These are phyloP conservation scores for Lordiphosa mommai DNA, from an alignment of 1,140 invertebrate genomes.

Conservation along the genomic window DNA sequence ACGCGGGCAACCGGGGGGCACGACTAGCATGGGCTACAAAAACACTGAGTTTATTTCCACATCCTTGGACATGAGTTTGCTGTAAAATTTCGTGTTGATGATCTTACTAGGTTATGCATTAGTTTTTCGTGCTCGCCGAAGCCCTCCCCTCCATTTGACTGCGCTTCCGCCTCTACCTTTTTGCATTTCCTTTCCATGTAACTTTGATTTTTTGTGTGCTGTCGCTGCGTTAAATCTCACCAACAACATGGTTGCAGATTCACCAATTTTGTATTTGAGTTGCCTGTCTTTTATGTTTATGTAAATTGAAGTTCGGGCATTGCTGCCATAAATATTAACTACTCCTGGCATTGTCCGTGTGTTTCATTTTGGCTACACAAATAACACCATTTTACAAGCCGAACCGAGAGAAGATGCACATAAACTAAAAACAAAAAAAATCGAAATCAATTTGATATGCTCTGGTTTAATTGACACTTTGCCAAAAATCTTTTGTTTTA, in stretches of 20 bases:
- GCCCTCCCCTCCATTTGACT: conserved; percentile 1
- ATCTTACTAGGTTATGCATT: conserved; percentile 79
- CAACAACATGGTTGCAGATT: conserved; percentile 45
- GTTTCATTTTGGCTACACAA: conserved; percentile 23
- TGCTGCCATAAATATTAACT: conserved; percentile 70
- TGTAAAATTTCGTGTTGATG: conserved; percentile 79
- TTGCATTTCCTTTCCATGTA: conserved; percentile 51
- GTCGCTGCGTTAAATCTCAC: conserved; percentile 61
- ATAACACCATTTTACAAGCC: conserved; percentile 51
- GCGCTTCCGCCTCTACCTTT: conserved; percentile 41
- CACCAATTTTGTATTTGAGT: conserved; percentile 22
- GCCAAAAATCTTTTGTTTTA: no score
- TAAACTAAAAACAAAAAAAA: no score
- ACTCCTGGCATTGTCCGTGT: conserved; percentile 44
- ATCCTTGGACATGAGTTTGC: conserved; percentile 77
- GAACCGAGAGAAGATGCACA: conserved; percentile 23
- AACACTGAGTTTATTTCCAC: conserved; percentile 72
- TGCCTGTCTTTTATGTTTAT: conserved; percentile 73
- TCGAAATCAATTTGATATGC: conserved; percentile 54
- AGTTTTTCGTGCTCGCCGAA: no score
- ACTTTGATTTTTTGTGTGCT: conserved; percentile 74
- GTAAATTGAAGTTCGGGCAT: conserved; percentile 68
- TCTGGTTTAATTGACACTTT: no score
- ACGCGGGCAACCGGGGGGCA: conserved; percentile 12
- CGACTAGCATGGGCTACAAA: conserved; percentile 44